These are phyloP conservation scores for Ethmia dodecea DNA, from an alignment of 2,888 invertebrate species.

Conservation along the genomic window DNA sequence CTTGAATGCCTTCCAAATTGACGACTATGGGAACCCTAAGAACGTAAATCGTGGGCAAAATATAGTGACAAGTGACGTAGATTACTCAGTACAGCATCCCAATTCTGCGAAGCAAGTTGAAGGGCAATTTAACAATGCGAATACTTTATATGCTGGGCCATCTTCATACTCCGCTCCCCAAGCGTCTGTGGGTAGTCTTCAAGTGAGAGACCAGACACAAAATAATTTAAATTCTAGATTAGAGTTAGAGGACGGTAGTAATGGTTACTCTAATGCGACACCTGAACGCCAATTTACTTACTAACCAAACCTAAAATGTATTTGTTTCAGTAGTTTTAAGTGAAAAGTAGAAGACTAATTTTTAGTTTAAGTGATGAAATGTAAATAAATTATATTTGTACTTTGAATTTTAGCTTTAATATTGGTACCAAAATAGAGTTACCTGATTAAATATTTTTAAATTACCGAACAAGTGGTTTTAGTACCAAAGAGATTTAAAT, in stretches of 20 bases:
- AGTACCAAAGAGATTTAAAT: too few species aligned
- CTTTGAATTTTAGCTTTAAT: background rate
- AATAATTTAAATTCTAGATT: conserved; percentile 42
- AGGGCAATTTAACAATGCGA: conserved; percentile 28
- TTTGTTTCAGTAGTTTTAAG: too few species aligned
- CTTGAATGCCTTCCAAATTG: conserved; percentile 47
- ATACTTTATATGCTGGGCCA: conserved; percentile 51
- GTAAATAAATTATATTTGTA: background rate
- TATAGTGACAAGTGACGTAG: conserved; percentile 29
- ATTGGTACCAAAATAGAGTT: conserved; percentile 1
- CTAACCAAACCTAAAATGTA: conserved; percentile 21
- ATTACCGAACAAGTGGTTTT: too few species aligned
- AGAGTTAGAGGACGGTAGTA: conserved; percentile 49
- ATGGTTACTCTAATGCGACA: conserved; percentile 46
- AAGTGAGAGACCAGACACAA: conserved; percentile 27
- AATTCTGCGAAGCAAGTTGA: conserved; percentile 29
- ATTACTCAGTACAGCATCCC: conserved; percentile 45
- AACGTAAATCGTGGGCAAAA: conserved; percentile 24
- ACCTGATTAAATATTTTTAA: too few species aligned
- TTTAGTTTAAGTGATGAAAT: background rate
- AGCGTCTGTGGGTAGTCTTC: conserved; percentile 53
- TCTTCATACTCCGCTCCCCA: conserved; percentile 68
- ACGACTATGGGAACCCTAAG: conserved; percentile 48
- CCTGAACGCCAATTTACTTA: conserved; percentile 44
- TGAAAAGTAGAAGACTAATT: background rate